Base-by-base conservation (phyloP, 1,140 invertebrate species). In the Ericerus pela region DNA sequence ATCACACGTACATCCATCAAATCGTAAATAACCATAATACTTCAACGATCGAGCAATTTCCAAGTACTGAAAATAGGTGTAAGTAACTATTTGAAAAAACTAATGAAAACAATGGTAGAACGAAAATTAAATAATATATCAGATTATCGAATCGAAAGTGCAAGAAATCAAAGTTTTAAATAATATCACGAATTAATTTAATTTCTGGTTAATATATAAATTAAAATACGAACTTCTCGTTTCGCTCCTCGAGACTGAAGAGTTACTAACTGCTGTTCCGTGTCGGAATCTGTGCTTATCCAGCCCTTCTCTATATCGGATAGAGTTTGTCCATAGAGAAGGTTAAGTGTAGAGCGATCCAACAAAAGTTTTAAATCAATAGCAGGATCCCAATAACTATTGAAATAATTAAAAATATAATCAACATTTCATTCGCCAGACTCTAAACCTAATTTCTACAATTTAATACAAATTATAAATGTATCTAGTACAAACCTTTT, bases 1-100 rank as follows among this genome's bases (percentile, higher is more conserved):
- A 72, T 92, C 85, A 66, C 81, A 82, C 20, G 72, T 66, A 65
- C 85, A 88, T 43, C 76, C 74, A 58, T 78, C 75, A 62, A 92
- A 92, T 62, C 92, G 85, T 55, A 93, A 74, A 65, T 84, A 88
- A 6, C 90, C 88, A 69, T 96, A 96, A 66, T 85, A 89, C 62
- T 87, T 88, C 54, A 92, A 69, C 29, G 77, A 81, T 58, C 82
- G 75, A 5, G 82, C 85, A 58, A 88, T 63, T 62, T 88, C 79
- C 57, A 96, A 71, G 69, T 90, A 96, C 85, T 90, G 71, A 38
- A 77, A 76, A 61, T 61, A 57, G 62, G 59, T 61, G 59, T 53
- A 51, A 12, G 28, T 51, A 33, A 18, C 4, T 11, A 24, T 33
- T 33, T n/a, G 30, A 33, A 10, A 33, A 33, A n/a, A 10, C 30